phyloP scores from a whole-genome alignment of 2,888 invertebrate genomes.

The Slavum lentiscoides region DNA sequence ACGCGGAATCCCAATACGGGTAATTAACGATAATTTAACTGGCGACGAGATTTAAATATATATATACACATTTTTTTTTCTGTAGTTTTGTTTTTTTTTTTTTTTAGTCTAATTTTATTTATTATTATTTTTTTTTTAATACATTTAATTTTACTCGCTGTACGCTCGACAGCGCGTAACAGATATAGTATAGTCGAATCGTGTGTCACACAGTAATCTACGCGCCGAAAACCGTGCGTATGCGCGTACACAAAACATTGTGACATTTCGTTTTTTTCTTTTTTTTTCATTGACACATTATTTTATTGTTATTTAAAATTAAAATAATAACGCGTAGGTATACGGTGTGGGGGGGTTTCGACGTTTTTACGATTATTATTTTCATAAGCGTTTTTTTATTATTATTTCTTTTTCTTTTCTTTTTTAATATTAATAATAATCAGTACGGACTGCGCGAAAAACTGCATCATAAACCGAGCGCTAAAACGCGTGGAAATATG shows the following conservation, averaged over 20 bases:
- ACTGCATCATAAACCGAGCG: constrained; percentile 25
- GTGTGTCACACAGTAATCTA: constrained; percentile 34
- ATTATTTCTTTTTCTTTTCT: background rate
- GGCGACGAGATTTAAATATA: constrained; percentile 36
- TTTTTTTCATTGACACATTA: constrained; percentile 17
- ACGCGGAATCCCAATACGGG: constrained; percentile 15
- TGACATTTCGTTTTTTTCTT: constrained; percentile 15
- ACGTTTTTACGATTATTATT: constrained; percentile 50
- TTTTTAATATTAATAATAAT: constrained; percentile 24
- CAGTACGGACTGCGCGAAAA: constrained; percentile 30
- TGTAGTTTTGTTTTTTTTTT: background rate
- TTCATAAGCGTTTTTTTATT: background rate
- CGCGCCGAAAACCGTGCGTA: constrained; percentile 1
- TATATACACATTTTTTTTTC: constrained; percentile 4
- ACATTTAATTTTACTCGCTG: constrained; percentile 38
- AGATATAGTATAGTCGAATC: constrained; percentile 37
- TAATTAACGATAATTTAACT: constrained; percentile 50
- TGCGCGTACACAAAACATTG: background rate
- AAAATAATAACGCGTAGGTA: constrained; percentile 42
- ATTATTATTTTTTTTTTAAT: background rate
- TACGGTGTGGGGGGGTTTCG: constrained; percentile 32
- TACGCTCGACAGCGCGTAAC: constrained; percentile 51
- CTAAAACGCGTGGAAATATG: constrained; percentile 41
- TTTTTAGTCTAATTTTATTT: constrained; percentile 17
- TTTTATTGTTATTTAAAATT: constrained; percentile 11